These are phyloP conservation scores for Pachliopta kotzebuea DNA, from an alignment of 2,888 invertebrate species.

Conservation along the genomic window DNA sequence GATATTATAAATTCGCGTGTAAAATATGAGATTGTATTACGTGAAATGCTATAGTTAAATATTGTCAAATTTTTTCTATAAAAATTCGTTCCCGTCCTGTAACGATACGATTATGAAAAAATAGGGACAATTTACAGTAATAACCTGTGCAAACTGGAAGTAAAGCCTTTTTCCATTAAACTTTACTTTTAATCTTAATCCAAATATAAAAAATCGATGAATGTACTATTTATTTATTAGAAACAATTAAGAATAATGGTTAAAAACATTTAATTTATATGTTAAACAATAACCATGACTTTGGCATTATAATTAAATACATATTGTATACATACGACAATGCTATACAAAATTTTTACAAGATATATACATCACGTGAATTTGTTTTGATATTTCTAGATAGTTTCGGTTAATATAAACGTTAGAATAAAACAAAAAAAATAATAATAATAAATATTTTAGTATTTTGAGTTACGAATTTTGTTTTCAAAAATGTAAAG, in stretches of 20 bases:
- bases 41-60: conserved; percentile 46
- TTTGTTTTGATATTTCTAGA: too few species aligned
- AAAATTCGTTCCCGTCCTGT: conserved; percentile 70
- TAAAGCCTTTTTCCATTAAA: too few species aligned
- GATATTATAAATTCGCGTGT: conserved; percentile 51
- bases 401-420: background rate
- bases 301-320: too few species aligned
- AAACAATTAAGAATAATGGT: too few species aligned
- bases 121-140: conserved; percentile 7
- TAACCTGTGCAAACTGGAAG: background rate
- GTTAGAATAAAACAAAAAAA: background rate
- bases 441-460: background rate
- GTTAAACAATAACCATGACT: too few species aligned
- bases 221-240: too few species aligned
- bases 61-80: conserved; percentile 44
- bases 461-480: conserved; percentile 9
- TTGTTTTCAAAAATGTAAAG: conserved; percentile 44
- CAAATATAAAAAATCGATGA: too few species aligned
- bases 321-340: too few species aligned
- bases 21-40: conserved; percentile 32
- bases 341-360: too few species aligned
- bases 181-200: too few species aligned
- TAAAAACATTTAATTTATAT: too few species aligned
- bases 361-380: background rate
- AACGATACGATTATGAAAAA: conserved; percentile 57